A percentile compares a stretch with the other conserved stretches of the same genome.
phyloP scores from a whole-genome alignment of 1,140 invertebrate genomes.

The Magallana angulata region DNA sequence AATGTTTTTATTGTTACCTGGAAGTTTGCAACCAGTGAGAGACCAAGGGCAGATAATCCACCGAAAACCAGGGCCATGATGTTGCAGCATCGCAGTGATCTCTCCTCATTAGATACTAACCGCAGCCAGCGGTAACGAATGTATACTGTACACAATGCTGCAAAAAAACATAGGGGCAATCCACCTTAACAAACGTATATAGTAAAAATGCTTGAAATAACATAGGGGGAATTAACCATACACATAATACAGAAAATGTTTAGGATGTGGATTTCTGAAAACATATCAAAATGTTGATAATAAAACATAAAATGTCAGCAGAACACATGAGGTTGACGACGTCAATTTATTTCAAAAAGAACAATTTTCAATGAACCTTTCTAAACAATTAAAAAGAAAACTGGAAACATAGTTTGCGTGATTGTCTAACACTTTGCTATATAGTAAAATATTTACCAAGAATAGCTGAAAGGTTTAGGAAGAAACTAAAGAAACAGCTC shows the following conservation, averaged over 20 bases:
- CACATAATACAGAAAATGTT: not conserved
- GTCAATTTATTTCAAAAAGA: too few relatives aligned
- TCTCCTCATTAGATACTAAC: constrained; percentile 69
- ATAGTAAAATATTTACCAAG: constrained; percentile 70
- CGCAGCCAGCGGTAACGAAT: constrained; percentile 77
- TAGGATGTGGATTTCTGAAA: not conserved
- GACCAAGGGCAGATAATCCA: constrained; percentile 67
- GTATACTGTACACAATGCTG: constrained; percentile 72
- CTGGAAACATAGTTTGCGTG: too few relatives aligned
- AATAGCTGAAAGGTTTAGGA: constrained; percentile 78
- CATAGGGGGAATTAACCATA: not conserved
- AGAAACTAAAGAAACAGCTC: constrained; percentile 79
- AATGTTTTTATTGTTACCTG: constrained; percentile 69
- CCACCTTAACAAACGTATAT: too few relatives aligned
- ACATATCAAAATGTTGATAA: not conserved
- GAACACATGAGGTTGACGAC: too few relatives aligned
- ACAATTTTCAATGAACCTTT: too few relatives aligned
- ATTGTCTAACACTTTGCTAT: too few relatives aligned
- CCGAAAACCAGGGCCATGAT: constrained; percentile 68
- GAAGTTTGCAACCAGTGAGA: constrained; percentile 79
- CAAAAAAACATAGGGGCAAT: too few relatives aligned
- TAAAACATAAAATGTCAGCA: too few relatives aligned
- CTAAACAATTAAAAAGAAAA: too few relatives aligned
- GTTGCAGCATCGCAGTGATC: constrained; percentile 62
- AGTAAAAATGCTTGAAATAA: constrained; percentile 33